Conservation (phyloP, 2,888 invertebrate genomes). For the Argyresthia albistria region DNA sequence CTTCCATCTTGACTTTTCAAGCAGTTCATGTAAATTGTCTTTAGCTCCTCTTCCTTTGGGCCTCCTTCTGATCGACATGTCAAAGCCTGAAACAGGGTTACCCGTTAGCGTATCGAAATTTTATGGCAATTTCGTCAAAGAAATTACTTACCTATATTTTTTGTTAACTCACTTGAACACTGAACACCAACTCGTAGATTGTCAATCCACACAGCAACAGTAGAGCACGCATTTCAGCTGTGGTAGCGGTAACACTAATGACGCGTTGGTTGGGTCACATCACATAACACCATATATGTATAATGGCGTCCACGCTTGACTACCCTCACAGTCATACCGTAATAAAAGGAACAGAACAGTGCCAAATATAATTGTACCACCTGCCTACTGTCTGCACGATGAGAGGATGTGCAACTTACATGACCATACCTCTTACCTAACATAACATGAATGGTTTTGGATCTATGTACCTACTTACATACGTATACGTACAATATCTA, state of each 20-base stretch:
- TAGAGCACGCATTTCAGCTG: constrained; percentile 27
- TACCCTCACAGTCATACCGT: constrained; percentile 10
- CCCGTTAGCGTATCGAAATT: background rate
- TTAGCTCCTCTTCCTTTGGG: constrained; percentile 71
- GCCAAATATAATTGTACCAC: background rate
- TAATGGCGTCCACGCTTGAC: constrained; percentile 33
- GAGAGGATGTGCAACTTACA: background rate
- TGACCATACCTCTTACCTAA: too few relatives aligned
- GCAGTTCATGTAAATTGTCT: constrained; percentile 71
- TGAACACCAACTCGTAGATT: constrained; percentile 17
- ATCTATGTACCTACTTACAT: too few relatives aligned
- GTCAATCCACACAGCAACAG: background rate
- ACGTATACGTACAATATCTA: too few relatives aligned
- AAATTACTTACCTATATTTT: too few relatives aligned
- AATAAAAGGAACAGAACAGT: constrained; percentile 13
- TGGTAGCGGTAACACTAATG: constrained; percentile 22
- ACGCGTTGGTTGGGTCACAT: constrained; percentile 2
- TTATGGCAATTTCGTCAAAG: background rate
- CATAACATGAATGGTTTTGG: background rate
- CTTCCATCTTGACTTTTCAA: constrained; percentile 52
- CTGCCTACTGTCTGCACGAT: background rate
- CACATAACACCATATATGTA: constrained; percentile 13
- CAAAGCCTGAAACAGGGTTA: constrained; percentile 33
- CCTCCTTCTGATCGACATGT: constrained; percentile 74
- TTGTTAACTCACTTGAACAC: constrained; percentile 4